Conservation (phyloP, 2,888 invertebrate species). For the Beris morrisii region DNA sequence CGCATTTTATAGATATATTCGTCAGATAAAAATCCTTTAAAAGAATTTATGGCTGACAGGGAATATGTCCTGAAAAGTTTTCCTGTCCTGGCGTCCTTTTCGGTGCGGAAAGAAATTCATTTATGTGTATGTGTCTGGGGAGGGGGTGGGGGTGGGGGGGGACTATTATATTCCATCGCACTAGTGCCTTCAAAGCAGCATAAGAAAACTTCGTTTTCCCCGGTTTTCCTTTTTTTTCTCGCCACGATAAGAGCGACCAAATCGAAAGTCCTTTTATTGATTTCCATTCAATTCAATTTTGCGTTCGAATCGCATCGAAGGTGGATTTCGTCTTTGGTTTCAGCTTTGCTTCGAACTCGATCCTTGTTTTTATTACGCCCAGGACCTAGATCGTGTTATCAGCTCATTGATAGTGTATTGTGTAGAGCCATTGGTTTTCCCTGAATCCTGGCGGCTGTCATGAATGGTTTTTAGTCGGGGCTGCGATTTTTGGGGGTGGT, state of each 20-base stretch:
- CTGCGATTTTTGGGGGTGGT: background rate
- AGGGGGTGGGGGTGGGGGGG: too few relatives aligned
- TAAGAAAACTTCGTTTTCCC: too few relatives aligned
- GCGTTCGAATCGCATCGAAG: constrained; percentile 19
- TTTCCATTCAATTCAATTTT: constrained; percentile 30
- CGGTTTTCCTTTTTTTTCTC: too few relatives aligned
- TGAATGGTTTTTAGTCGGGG: constrained; percentile 12
- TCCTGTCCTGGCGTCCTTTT: too few relatives aligned
- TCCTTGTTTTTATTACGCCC: constrained; percentile 21
- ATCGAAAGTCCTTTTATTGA: constrained; percentile 26
- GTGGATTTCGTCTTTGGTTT: constrained; percentile 17
- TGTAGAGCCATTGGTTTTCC: background rate
- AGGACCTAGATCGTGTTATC: constrained; percentile 26
- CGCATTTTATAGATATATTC: constrained; percentile 21
- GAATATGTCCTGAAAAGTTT: constrained; percentile 8
- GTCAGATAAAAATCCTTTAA: constrained; percentile 19
- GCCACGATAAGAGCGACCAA: constrained; percentile 17
- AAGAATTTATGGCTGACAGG: constrained; percentile 19
- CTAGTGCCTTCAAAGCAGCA: too few relatives aligned
- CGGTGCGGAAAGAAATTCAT: too few relatives aligned
- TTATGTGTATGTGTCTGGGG: too few relatives aligned
- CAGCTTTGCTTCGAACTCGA: constrained; percentile 7
- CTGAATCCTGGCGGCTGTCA: constrained; percentile 5
- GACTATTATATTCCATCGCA: too few relatives aligned
- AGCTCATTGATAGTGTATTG: constrained; percentile 15